Evolutionary conservation across 2,797 vertebrate species (phyloP).

Genomic region (Dendrocincla fuliginosa): DNA sequence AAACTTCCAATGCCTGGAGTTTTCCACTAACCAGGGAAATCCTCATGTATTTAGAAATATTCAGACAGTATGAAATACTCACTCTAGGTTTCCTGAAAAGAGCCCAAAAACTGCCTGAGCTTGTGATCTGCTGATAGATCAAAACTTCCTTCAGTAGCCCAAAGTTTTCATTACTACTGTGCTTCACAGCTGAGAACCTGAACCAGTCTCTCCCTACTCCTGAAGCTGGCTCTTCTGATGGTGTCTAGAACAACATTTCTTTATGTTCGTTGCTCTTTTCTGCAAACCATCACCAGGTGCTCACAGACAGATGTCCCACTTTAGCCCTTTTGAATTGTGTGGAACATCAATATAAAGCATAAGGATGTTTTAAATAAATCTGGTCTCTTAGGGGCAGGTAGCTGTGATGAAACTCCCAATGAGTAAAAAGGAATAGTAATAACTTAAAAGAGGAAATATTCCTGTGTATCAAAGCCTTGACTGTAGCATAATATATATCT

Average conservation of each 20-base stretch:
- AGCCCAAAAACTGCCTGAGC: neutral
- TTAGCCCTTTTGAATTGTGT: slow-evolving; percentile 7
- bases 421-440: slow-evolving; percentile 1
- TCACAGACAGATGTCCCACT: neutral
- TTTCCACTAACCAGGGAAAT: neutral
- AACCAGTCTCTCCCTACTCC: neutral
- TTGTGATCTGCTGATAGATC: neutral
- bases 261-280: neutral
- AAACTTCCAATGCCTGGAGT: neutral
- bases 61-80: neutral
- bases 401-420: neutral
- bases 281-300: neutral
- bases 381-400: neutral
- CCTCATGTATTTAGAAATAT: neutral
- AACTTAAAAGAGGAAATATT: slow-evolving; percentile 34
- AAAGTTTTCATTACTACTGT: neutral
- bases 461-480: neutral
- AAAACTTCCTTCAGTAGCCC: neutral
- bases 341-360: neutral
- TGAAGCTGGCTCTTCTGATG: neutral
- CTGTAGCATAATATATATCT: slow-evolving; percentile 7
- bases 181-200: neutral
- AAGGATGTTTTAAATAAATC: neutral
- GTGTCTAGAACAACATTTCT: neutral
- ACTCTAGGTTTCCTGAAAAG: neutral